phyloP scores from a whole-genome alignment of 1,140 invertebrate species.

The Stenopsyche tienmushanensis region DNA sequence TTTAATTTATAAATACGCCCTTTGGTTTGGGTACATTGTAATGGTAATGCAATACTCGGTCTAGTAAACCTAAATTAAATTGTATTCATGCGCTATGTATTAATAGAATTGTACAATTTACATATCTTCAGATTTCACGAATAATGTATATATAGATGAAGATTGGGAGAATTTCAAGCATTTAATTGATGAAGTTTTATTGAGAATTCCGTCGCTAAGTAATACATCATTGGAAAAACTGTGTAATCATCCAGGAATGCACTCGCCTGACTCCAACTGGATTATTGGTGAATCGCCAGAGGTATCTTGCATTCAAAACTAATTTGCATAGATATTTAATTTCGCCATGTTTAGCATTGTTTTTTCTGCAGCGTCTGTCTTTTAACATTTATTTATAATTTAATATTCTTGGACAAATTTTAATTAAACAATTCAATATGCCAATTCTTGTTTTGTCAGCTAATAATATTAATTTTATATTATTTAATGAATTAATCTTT shows the following conservation, averaged over 20 bases:
- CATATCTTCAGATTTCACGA: constrained; percentile 26
- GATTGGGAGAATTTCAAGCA: constrained; percentile 97
- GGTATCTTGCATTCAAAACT: constrained; percentile 51
- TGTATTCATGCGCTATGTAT: no score
- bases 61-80: no score
- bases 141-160: constrained; percentile 65
- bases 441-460: no score
- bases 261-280: constrained; percentile 91
- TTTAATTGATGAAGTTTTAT: constrained; percentile 80
- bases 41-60: no score
- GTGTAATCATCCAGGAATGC: constrained; percentile 88
- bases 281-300: constrained; percentile 91
- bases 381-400: no score
- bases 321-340: no score
- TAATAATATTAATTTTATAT: neutral
- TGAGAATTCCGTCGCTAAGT: constrained; percentile 77
- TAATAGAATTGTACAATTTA: constrained; percentile 1
- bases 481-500: constrained; percentile 6
- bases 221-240: constrained; percentile 73
- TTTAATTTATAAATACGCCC: no score
- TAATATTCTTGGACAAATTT: no score
- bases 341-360: no score
- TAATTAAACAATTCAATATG: no score
- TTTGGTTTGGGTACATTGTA: no score
- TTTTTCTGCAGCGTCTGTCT: no score